Percentiles rank a stretch among this genome's conserved stretches.
Evolutionary conservation across 2,797 vertebrate species (phyloP).

Genomic region (Mus caroli): DNA sequence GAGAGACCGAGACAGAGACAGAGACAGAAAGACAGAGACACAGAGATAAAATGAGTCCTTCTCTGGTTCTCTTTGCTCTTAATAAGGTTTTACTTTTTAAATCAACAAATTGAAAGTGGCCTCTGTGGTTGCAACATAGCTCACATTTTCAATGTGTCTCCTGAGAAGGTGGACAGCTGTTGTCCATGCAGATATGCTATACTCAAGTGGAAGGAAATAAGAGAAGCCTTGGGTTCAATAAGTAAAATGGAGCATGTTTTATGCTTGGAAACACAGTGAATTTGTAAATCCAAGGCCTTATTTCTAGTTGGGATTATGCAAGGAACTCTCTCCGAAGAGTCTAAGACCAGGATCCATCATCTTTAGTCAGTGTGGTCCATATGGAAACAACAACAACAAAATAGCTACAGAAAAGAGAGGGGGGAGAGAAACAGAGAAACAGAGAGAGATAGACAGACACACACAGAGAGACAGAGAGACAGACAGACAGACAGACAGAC

Average conservation of each 20-base stretch:
- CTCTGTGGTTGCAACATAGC: background rate
- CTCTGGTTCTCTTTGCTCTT: background rate
- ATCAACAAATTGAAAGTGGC: background rate
- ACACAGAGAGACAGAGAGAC: background rate
- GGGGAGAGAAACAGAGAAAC: no score
- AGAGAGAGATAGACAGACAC: background rate
- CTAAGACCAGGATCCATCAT: background rate
- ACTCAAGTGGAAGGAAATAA: background rate
- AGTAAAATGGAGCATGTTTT: background rate
- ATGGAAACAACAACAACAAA: background rate
- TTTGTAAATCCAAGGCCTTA: background rate
- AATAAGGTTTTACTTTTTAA: conserved; percentile 7
- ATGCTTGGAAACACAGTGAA: background rate
- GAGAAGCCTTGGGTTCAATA: background rate
- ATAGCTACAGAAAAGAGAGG: background rate
- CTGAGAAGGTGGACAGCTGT: background rate
- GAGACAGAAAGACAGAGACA: no score
- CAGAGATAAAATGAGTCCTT: background rate
- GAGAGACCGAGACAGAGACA: no score
- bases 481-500: background rate
- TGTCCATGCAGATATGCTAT: background rate
- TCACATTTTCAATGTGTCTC: background rate
- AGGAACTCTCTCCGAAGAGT: background rate
- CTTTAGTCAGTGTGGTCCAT: background rate
- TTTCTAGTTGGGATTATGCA: background rate